A percentile compares a stretch with the other conserved stretches of the same genome.
Evolutionary conservation across 1,140 invertebrate genomes (phyloP).

Genomic region (Colletes latitarsis): DNA sequence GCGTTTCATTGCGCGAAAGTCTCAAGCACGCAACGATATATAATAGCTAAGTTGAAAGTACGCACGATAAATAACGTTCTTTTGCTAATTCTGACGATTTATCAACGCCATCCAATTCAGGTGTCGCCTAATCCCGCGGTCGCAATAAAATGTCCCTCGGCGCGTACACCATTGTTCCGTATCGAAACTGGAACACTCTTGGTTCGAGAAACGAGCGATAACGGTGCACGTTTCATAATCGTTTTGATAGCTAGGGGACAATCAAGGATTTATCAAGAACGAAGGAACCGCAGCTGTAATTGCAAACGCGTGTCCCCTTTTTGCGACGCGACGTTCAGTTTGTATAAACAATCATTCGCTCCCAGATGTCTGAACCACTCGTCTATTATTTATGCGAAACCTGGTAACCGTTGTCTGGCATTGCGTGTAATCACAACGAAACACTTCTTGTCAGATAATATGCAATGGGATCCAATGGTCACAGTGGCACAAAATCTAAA

Average conservation of each 20-base stretch:
- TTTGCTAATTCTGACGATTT: too few species aligned
- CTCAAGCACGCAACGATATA: too few species aligned
- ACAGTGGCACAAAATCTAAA: too few species aligned
- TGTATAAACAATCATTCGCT: neutral
- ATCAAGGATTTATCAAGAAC: neutral
- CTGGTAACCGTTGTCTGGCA: neutral
- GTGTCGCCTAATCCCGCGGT: too few species aligned
- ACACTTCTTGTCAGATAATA: neutral
- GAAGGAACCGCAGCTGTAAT: neutral
- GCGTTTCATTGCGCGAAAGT: too few species aligned
- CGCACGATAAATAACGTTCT: too few species aligned
- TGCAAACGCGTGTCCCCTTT: neutral
- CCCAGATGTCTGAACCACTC: neutral
- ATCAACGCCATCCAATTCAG: too few species aligned
- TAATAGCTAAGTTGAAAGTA: too few species aligned
- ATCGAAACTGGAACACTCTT: neutral
- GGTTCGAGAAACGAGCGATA: neutral
- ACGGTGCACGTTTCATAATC: slow-evolving; percentile 2
- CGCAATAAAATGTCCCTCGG: too few species aligned
- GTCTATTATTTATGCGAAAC: neutral
- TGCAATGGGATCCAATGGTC: neutral
- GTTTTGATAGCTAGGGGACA: neutral
- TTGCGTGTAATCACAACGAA: neutral
- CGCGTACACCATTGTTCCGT: neutral
- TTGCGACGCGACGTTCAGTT: neutral